These are phyloP conservation scores for Brachionus rotundiformis DNA, from an alignment of 1,140 invertebrate genomes.

Conservation along the genomic window DNA sequence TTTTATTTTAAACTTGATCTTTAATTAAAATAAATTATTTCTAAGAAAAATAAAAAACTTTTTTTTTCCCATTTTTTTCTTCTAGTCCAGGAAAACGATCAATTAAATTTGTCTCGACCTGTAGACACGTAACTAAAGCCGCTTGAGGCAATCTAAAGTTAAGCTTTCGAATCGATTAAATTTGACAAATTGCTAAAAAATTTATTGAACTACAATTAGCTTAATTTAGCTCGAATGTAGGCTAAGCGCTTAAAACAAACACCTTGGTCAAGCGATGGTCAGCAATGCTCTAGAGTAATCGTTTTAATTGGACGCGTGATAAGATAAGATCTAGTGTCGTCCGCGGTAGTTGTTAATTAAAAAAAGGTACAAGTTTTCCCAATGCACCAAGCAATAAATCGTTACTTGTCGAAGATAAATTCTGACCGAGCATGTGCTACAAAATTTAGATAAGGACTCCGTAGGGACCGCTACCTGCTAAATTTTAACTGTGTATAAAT, in stretches of 20 bases:
- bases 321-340: neutral
- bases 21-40: slow-evolving; percentile 13
- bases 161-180: neutral
- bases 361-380: slow-evolving; percentile 31
- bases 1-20: neutral
- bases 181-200: slow-evolving; percentile 2
- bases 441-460: neutral
- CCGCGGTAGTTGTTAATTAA: neutral
- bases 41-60: neutral
- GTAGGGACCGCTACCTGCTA: slow-evolving; percentile 1
- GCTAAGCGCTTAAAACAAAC: neutral
- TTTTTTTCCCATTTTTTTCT: neutral
- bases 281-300: neutral
- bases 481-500: slow-evolving; percentile 23
- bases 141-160: neutral
- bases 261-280: neutral
- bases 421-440: neutral
- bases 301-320: neutral
- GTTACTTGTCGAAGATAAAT: slow-evolving; percentile 35
- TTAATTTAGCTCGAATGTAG: neutral
- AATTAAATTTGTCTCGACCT: slow-evolving; percentile 31
- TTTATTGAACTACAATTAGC: neutral
- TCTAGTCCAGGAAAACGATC: slow-evolving; percentile 21
- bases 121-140: slow-evolving; percentile 22
- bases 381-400: neutral